Evolutionary conservation across 2,797 vertebrate species (phyloP).

Genomic region (Myotis pilosus): DNA sequence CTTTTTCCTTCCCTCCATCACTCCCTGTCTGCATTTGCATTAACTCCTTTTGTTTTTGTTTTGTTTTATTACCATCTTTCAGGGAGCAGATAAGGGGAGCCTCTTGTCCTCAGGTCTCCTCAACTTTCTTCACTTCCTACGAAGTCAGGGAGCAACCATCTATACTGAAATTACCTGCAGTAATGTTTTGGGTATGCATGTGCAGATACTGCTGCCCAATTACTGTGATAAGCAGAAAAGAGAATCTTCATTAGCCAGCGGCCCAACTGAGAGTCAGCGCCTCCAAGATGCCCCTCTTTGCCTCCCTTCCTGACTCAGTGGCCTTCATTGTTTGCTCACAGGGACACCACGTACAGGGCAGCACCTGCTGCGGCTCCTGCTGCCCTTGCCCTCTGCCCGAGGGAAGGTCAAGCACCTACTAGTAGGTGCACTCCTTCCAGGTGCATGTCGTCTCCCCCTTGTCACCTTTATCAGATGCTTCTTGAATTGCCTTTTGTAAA

Average conservation of each 20-base stretch:
- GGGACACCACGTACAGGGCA: neutral
- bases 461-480: neutral
- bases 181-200: neutral
- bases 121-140: neutral
- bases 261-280: neutral
- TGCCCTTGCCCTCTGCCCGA: neutral
- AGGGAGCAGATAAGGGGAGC: neutral
- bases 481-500: neutral
- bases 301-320: neutral
- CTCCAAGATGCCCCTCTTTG: neutral
- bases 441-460: rapidly evolving
- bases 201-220: neutral
- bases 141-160: neutral
- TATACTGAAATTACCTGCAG: rapidly evolving
- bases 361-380: rapidly evolving
- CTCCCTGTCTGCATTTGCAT: neutral
- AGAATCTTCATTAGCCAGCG: neutral
- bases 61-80: neutral
- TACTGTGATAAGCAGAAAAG: neutral
- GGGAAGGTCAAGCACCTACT: rapidly evolving
- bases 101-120: neutral
- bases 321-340: neutral
- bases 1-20: neutral
- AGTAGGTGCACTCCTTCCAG: neutral
- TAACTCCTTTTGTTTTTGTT: neutral